These are phyloP conservation scores for Chrysaora quinquecirrha DNA, from an alignment of 30 jellyfish, hydroid and myxozoan species.

Conservation along the genomic window DNA sequence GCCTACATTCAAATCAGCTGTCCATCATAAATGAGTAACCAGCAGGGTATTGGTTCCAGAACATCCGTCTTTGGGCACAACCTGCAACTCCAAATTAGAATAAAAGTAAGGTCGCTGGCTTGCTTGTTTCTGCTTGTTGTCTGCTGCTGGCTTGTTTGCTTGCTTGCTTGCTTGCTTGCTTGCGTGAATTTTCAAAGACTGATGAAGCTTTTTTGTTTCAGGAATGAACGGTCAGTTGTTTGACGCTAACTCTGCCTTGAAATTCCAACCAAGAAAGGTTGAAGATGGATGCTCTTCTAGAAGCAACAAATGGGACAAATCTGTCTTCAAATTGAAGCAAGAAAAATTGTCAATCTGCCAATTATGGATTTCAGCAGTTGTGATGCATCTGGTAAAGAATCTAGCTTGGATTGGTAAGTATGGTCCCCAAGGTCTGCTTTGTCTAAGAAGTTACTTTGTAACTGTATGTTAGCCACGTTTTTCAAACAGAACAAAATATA, in stretches of 20 bases:
- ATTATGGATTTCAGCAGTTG: constrained; percentile 85
- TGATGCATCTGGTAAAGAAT: constrained; percentile 60
- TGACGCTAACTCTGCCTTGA: constrained; percentile 44
- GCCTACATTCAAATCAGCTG: too few relatives aligned
- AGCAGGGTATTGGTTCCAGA: too few relatives aligned
- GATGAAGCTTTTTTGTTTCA: constrained; percentile 6
- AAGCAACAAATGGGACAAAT: constrained; percentile 67
- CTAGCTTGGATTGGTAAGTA: constrained; percentile 88
- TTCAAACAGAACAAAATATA: neutral
- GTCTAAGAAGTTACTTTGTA: constrained; percentile 15
- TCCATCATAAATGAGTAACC: too few relatives aligned
- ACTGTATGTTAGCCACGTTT: neutral
- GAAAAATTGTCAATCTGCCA: constrained; percentile 87
- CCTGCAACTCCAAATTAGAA: too few relatives aligned
- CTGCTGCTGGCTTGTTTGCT: too few relatives aligned
- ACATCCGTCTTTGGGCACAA: too few relatives aligned
- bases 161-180: too few relatives aligned
- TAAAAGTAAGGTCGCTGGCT: too few relatives aligned
- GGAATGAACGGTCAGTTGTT: constrained; percentile 77
- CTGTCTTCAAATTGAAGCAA: constrained; percentile 84
- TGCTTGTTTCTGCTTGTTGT: too few relatives aligned
- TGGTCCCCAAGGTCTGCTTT: constrained; percentile 98
- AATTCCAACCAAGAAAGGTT: constrained; percentile 67
- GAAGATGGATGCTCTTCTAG: constrained; percentile 86
- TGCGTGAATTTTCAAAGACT: too few relatives aligned